Percentiles rank a stretch among this genome's conserved stretches.
These are phyloP conservation scores for Psephotus haematonotus DNA, from an alignment of 2,113 vertebrate genomes.

Conservation along the genomic window DNA sequence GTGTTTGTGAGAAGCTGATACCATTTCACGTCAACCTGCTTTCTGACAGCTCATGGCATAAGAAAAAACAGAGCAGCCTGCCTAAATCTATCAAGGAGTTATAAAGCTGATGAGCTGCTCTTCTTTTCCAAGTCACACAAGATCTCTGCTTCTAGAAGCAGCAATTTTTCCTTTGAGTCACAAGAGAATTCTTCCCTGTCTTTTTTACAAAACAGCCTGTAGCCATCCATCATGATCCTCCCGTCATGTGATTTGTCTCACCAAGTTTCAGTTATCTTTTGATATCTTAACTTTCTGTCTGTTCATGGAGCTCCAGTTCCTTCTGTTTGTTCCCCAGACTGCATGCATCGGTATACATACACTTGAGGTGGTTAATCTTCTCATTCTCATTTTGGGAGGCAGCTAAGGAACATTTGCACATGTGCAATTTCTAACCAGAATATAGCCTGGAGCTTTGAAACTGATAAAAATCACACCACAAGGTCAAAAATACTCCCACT, in stretches of 20 bases:
- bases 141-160: background rate
- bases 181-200: background rate
- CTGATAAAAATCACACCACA: background rate
- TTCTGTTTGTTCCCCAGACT: background rate
- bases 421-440: background rate
- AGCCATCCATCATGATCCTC: background rate
- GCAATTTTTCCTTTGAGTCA: background rate
- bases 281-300: background rate
- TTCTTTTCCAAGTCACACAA: background rate
- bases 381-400: background rate
- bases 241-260: background rate
- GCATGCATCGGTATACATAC: rapidly evolving
- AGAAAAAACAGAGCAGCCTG: background rate
- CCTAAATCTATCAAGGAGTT: background rate
- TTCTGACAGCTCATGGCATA: background rate
- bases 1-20: slow-evolving; percentile 24
- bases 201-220: background rate
- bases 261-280: background rate
- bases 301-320: background rate
- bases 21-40: slow-evolving; percentile 16
- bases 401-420: background rate
- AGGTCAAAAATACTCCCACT: background rate
- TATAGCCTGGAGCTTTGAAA: background rate
- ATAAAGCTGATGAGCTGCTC: background rate
- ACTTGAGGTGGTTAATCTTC: background rate